Evolutionary conservation across 2,797 vertebrate genomes (phyloP), one percentile per base, ranked within the genome.

Genomic region (Protonibea diacanthus): DNA sequence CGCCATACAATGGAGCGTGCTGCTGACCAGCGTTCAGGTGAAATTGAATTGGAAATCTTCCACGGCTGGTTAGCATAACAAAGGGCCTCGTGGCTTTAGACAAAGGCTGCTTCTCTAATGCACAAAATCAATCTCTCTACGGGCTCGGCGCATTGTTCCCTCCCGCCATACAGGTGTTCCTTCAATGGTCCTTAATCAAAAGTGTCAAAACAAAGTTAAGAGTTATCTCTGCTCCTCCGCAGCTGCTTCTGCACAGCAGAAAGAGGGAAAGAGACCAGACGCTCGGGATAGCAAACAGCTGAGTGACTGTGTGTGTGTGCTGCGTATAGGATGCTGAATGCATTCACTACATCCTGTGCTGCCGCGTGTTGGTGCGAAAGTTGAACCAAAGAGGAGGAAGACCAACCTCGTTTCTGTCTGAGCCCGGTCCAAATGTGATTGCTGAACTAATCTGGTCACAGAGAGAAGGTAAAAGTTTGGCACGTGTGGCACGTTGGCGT

Each of bases 41-140:
- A 98, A 97, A 97, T 96, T 97, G 97, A 97, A 97, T 97, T 98
- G 97, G 97, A 99, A 99, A 98, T 96, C 96, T 96, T 97, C 96
- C 96, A 97, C 90, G 93, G 92, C 95, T 96, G 94, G 97, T 99
- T 98, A 97, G 96, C 98, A 98, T 99, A 97, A 99, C 97, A 99
- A 98, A 98, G 96, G 96, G 95, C 95, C 94, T 93, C 90, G 95
- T 96, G 95, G 95, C 96, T 96, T 97, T 97, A 97, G 96, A 97
- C 96, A 97, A 98, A 96, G 96, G 95, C 94, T 96, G 96, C 96
- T 96, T 96, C 95, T 96, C 95, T 96, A 96, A 97, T 95, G 95
- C 94, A 95, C 90, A 92, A 96, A 96, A 96, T 95, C 91, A 94
- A 95, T 96, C 96, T 95, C 96, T 94, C 94, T 93, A 92, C 89